Evolutionary conservation across 2,888 invertebrate species (phyloP), one percentile per base, ranked within the genome.

Genomic region (Euspilapteryx auroguttella): DNA sequence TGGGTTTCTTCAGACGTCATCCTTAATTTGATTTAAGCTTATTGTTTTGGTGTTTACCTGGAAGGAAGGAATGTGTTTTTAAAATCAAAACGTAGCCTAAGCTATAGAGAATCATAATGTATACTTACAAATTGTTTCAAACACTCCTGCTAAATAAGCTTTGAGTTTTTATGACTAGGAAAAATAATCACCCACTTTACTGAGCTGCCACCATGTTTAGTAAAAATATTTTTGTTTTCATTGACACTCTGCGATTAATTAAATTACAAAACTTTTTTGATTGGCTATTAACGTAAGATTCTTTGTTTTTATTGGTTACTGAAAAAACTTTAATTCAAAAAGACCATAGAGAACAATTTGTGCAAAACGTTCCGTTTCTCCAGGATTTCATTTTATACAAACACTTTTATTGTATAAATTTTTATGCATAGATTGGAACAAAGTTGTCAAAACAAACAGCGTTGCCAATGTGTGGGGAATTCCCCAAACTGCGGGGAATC

Each of bases 181-280:
- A 49, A 56, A 57, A 58, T 45, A 51, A 49, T 53, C 59, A 58
- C 59, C 66, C 55, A 55, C 49, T 52, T 64, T 47, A 73, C 63
- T 62, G 61, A 57, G 58, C 63, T 62, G 66, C 73, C 68, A 73
- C 69, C 73, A 75, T 75, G 59, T 68, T 73, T 71, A 59, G n/a
- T 58, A 54, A 40, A 34, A 35, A 35, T 35, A 32, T 29, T 29
- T 30, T 31, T 36, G 36, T 34, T 36, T 23, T 14, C 28, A 34
- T 34, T 37, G 17, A 6, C 17, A 17, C n/a, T n/a, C n/a, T n/a
- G n/a, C n/a, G n/a, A n/a, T n/a, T n/a, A 17, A 17, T 6, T 17
- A 17, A 17, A 5, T 17, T 17, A 8, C 17, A 6, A 17, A 17
- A 17, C 17, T 17, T 17, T 17, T 26, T 26, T 26, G 15, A 15